phyloP scores from a whole-genome alignment of 2,888 invertebrate genomes.

The Taphrorychus bicolor region DNA sequence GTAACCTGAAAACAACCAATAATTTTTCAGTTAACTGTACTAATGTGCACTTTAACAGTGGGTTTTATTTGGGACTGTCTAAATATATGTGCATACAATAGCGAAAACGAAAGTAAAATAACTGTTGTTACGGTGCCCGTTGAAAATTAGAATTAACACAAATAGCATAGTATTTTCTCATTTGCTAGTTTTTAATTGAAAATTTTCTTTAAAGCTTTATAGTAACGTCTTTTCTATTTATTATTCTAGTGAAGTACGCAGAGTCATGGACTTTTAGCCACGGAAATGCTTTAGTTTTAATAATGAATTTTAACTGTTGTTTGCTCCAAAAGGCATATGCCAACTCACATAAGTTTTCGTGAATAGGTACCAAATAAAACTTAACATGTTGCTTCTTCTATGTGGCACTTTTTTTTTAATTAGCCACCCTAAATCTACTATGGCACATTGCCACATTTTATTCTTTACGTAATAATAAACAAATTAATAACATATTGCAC shows the following conservation, averaged over 20 bases:
- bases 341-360: too few species aligned
- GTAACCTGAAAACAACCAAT: neutral
- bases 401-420: too few species aligned
- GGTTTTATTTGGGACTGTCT: neutral
- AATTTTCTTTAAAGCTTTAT: neutral
- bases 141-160: too few species aligned
- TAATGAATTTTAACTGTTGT: conserved; percentile 4
- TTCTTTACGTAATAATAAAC: neutral
- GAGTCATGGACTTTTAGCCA: neutral
- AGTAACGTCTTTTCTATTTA: neutral
- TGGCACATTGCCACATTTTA: too few species aligned
- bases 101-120: conserved; percentile 2
- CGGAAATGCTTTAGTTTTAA: conserved; percentile 12
- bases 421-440: too few species aligned
- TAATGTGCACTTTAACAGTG: neutral
- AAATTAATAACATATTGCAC: neutral
- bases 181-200: too few species aligned
- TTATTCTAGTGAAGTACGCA: neutral
- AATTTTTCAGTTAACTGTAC: neutral
- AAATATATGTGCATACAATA: neutral
- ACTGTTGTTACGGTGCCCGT: too few species aligned
- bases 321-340: neutral
- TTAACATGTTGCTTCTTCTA: too few species aligned
- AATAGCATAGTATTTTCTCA: too few species aligned
- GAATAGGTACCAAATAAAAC: too few species aligned